Base-by-base conservation (phyloP, 2,888 invertebrate species). In the Troides helena region DNA sequence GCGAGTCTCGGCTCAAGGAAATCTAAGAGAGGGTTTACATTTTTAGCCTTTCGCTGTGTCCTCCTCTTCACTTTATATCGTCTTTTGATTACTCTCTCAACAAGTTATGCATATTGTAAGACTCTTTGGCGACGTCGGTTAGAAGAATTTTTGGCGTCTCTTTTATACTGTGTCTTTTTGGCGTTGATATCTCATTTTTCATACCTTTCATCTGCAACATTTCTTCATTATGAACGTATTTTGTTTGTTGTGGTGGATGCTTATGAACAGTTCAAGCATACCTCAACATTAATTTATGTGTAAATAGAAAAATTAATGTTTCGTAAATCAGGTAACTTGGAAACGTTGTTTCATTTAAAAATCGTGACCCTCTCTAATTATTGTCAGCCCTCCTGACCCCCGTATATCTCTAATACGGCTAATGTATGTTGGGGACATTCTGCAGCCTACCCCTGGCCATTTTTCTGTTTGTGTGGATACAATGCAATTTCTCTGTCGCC, bases 61-160 rank as follows among this genome's bases (percentile, higher is more conserved):
- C 88, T 87, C 85, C 84, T 87, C 89, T 86, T 86, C 87, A 88
- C 90, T 91, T 91, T 92, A 90, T 91, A 92, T 92, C 91, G 90
- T 86, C 90, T 91, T 92, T 92, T 92, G 92, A 92, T 92, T 92
- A 91, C 91, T 88, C 90, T 90, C 87, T 89, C 90, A 91, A 90
- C 90, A 90, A 92, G 91, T 90, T 92, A 91, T 92, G 91, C 90
- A 92, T 91, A 91, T 90, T 91, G 89, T 90, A 90, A 85, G 86
- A 89, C 86, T 87, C 81, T 82, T 84, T 80, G 82, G 80, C 81
- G 77, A 76, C 80, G 83, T 81, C 81, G 86, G 86, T 85, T 84
- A 83, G 81, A 84, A 81, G 84, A 87, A 85, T 86, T 88, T 86
- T 88, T 77, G 88, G 84, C 82, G 81, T 86, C 81, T 81, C 79